phyloP scores from a whole-genome alignment of 2,888 invertebrate genomes.

The Hoplodrina ambigua region DNA sequence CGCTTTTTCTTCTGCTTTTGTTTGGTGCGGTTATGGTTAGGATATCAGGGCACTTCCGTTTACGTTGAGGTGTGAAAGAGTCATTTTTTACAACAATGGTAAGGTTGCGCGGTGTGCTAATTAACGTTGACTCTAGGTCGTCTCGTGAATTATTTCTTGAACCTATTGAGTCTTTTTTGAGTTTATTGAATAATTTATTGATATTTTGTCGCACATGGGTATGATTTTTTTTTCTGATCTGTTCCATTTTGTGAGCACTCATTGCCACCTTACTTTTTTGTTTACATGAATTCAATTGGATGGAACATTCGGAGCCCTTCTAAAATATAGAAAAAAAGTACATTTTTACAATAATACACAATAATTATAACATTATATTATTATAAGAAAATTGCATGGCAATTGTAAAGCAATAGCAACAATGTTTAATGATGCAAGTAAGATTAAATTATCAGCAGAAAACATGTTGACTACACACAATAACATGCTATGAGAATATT shows the following conservation, averaged over 20 bases:
- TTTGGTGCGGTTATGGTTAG: constrained; percentile 18
- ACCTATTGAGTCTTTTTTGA: constrained; percentile 28
- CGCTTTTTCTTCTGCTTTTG: constrained; percentile 36
- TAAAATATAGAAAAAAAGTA: constrained; percentile 60
- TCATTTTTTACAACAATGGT: constrained; percentile 53
- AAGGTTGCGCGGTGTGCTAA: constrained; percentile 39
- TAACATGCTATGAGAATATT: constrained; percentile 8
- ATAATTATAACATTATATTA: too few species aligned
- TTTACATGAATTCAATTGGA: constrained; percentile 47
- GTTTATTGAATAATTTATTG: constrained; percentile 43
- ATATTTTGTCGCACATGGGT: constrained; percentile 50
- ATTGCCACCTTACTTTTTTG: constrained; percentile 59
- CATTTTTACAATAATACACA: neutral
- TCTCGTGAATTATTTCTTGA: constrained; percentile 24
- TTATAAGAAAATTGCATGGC: neutral
- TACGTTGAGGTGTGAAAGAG: constrained; percentile 35
- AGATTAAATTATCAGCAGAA: neutral
- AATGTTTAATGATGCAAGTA: constrained; percentile 9
- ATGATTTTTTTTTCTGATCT: constrained; percentile 60
- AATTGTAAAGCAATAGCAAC: constrained; percentile 6
- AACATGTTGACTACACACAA: neutral
- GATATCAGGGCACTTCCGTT: constrained; percentile 45
- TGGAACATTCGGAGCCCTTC: constrained; percentile 64
- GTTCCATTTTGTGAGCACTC: constrained; percentile 61
- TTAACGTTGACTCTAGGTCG: constrained; percentile 3